phyloP scores from a whole-genome alignment of 23 tunicate genomes.

The Styela clava region DNA sequence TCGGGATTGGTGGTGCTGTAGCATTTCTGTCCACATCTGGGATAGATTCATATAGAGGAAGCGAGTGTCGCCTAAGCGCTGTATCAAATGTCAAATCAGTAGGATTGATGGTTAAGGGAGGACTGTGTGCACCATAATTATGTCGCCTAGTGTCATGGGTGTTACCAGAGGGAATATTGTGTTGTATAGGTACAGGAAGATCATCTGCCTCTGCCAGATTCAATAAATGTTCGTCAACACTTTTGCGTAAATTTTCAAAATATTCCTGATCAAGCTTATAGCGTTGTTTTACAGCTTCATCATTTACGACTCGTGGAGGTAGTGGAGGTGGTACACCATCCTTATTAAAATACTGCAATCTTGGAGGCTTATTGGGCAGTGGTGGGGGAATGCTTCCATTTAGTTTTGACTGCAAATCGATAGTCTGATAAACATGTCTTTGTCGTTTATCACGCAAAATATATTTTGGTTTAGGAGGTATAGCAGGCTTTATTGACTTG shows the following conservation, averaged over 20 bases:
- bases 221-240: conserved; percentile 39
- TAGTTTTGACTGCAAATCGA: conserved; percentile 6
- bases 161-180: background rate
- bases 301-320: conserved; percentile 46
- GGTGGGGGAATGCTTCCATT: conserved; percentile 28
- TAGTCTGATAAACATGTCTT: conserved; percentile 45
- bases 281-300: conserved; percentile 52
- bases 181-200: conserved; percentile 16
- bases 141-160: background rate
- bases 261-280: conserved; percentile 71
- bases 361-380: conserved; percentile 72
- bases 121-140: conserved; percentile 24
- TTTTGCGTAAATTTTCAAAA: conserved; percentile 71
- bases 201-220: conserved; percentile 15
- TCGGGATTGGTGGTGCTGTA: no score
- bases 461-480: conserved; percentile 39
- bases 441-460: conserved; percentile 34
- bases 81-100: background rate
- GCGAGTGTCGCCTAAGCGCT: conserved; percentile 1
- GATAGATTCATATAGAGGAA: background rate
- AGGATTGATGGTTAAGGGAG: background rate
- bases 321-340: conserved; percentile 52
- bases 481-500: conserved; percentile 2
- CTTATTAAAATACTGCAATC: conserved; percentile 15
- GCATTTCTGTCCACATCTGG: background rate